These are phyloP conservation scores for Leptopilina myrica DNA, from an alignment of 2,888 invertebrate genomes.

Conservation along the genomic window DNA sequence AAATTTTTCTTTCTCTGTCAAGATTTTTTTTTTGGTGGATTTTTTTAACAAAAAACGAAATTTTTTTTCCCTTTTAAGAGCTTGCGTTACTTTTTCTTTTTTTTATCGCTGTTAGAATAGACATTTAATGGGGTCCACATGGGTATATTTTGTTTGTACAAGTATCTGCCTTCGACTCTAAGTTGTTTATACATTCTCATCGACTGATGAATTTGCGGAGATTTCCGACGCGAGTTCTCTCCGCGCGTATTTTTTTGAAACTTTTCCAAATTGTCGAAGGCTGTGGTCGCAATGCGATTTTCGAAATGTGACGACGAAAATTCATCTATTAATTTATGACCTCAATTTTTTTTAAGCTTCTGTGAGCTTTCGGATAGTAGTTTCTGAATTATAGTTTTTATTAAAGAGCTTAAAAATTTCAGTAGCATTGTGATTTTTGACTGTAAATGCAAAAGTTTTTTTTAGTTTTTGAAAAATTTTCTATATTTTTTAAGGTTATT, in stretches of 20 bases:
- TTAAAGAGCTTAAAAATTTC: too few species aligned
- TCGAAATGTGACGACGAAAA: slow-evolving; percentile 15
- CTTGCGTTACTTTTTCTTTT: background rate
- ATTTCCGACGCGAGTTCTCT: background rate
- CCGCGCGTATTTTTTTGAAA: background rate
- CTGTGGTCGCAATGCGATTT: background rate
- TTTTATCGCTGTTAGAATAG: slow-evolving; percentile 10
- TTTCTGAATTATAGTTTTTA: too few species aligned
- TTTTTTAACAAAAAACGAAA: too few species aligned
- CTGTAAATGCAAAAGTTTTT: too few species aligned
- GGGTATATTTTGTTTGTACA: slow-evolving; percentile 28
- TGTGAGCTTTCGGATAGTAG: too few species aligned
- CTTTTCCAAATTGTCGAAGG: slow-evolving; percentile 11
- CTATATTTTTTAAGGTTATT: too few species aligned
- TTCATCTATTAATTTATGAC: background rate
- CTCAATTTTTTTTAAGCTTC: too few species aligned
- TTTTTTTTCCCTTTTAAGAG: too few species aligned
- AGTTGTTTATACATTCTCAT: slow-evolving; percentile 35
- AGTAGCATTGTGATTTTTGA: too few species aligned
- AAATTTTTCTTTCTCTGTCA: too few species aligned
- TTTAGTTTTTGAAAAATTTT: too few species aligned
- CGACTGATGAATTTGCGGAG: slow-evolving; percentile 18
- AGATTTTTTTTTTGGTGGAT: too few species aligned
- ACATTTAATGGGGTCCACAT: slow-evolving; percentile 14
- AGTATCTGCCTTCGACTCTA: slow-evolving; percentile 9